These are phyloP conservation scores for Hyles vespertilio DNA, from an alignment of 1,140 invertebrate genomes.

Conservation along the genomic window DNA sequence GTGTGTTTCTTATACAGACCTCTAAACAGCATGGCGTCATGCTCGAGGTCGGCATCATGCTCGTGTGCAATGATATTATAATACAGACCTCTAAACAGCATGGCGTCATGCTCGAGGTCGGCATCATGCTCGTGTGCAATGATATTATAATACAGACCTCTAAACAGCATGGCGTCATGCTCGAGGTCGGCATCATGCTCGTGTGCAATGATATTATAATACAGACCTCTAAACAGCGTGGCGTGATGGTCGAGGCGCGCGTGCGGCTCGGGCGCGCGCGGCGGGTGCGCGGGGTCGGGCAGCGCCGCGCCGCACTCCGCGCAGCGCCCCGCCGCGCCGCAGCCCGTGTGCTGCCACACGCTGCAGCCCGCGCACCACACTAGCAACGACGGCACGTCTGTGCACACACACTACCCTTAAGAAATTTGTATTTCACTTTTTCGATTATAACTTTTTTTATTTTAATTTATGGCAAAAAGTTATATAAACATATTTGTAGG, in stretches of 20 bases:
- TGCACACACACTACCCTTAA: slow-evolving; percentile 2
- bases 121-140: neutral
- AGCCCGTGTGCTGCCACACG: slow-evolving; percentile 64
- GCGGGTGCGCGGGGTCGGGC: slow-evolving; percentile 38
- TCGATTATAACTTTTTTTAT: too few relatives aligned
- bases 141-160: slow-evolving; percentile 16
- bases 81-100: too few relatives aligned
- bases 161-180: too few relatives aligned
- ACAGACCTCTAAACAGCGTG: slow-evolving; percentile 28
- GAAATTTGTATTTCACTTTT: too few relatives aligned
- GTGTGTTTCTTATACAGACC: too few relatives aligned
- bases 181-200: neutral
- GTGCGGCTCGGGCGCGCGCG: slow-evolving; percentile 28
- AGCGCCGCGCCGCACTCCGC: slow-evolving; percentile 35
- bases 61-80: too few relatives aligned
- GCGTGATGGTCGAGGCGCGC: neutral
- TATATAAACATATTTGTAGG: too few relatives aligned
- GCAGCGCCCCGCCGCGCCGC: slow-evolving; percentile 44
- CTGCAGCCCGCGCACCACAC: slow-evolving; percentile 53
- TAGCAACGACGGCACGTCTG: slow-evolving; percentile 64
- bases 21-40: too few relatives aligned
- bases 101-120: too few relatives aligned
- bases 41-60: too few relatives aligned
- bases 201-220: too few relatives aligned
- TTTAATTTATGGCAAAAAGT: too few relatives aligned